Evolutionary conservation across 2,113 vertebrate species (phyloP), one percentile per base, ranked within the genome.

Genomic region (Hyperoodon ampullatus): DNA sequence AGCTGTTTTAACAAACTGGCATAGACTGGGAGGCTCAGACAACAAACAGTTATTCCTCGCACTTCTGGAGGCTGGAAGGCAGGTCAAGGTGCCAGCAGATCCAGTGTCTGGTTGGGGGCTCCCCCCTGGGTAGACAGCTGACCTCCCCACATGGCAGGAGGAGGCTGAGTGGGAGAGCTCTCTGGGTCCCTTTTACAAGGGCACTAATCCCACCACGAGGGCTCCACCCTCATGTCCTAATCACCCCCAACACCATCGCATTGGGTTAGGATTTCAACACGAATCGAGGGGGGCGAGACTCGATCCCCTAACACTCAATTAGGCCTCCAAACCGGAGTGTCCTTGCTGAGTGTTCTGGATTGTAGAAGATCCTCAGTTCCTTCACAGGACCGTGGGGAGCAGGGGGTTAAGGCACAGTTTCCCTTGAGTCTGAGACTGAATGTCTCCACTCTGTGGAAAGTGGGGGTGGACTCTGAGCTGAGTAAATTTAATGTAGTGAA

Each of bases 381-480:
- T 53, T 8, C 21, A 1, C 1, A 35, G 24, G 80, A 19, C 50
- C 19, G 26, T 14, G 28, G 75, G 35, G 21, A 2, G 8, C 19
- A 4, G 13, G 7, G 1, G 11, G 10, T 6, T 53, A 19, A 33
- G n/a, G 33, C 6, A 6, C 53, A 53, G 53, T 1, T 23, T 33
- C 60, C 42, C 68, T n/a, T 15, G 60, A 42, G 39, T 18, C 63
- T 10, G 23, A 87, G 61, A 28, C 5, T 42, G 16, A 39, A 18
- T 39, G 18, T 35, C 81, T n/a, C 26, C 1, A 8, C 13, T 90
- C 21, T 18, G 8, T 9, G n/a, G 30, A 21, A 14, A 26, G 39
- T 19, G 35, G 13, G 87, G 33, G 39, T 61, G 58, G 92, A 66
- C 33, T 68, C 39, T 6, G 53, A 80, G 75, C 88, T 55, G 71